Percentiles rank a stretch among this genome's conserved stretches.
Conservation (phyloP, 2,797 vertebrate genomes). For the Monodelphis domestica region DNA sequence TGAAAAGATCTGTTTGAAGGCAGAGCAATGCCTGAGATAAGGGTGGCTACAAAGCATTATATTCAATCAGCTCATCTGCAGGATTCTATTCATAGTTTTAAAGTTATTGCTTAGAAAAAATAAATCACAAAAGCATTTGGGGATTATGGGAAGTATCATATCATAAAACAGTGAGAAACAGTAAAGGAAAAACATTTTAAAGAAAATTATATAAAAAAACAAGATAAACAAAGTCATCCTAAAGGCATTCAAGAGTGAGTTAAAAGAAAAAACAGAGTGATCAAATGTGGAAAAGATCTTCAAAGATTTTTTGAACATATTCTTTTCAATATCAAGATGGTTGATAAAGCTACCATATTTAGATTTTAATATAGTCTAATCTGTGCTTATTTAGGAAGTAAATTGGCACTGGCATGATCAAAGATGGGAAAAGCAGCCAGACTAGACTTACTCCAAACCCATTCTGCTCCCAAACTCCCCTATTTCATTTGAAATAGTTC, state of each 20-base stretch:
- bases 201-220: neutral
- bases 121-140: neutral
- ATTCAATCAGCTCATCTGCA: neutral
- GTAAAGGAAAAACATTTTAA: neutral
- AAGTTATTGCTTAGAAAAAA: neutral
- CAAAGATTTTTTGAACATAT: neutral
- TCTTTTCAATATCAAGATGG: neutral
- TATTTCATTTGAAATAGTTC: neutral
- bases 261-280: neutral
- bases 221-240: neutral
- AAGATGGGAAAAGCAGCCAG: neutral
- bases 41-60: neutral
- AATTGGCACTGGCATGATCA: neutral
- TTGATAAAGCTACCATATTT: neutral
- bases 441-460: neutral
- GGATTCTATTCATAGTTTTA: neutral
- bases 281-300: neutral
- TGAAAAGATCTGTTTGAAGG: neutral
- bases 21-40: neutral
- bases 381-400: neutral
- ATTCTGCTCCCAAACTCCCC: neutral
- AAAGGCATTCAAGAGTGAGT: neutral
- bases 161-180: neutral
- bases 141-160: neutral
- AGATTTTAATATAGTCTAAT: neutral